Base-by-base conservation (phyloP, 2,797 vertebrate species). In the Cynodonichthys magdalenae region DNA sequence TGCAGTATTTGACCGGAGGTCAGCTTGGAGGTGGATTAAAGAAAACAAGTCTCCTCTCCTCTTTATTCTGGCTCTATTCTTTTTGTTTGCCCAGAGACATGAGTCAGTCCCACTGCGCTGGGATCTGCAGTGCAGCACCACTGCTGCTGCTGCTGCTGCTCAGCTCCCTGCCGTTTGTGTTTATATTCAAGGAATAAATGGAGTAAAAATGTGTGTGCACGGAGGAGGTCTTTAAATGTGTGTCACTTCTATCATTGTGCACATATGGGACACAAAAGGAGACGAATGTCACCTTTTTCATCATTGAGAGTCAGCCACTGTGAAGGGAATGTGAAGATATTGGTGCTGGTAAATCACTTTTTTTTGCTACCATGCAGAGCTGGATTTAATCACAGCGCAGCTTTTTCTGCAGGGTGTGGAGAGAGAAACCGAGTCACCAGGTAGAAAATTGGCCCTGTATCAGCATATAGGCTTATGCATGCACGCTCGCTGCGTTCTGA, bases 41-140 rank as follows among this genome's bases (percentile, higher is more conserved):
- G 45, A 60, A 56, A 66, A 79, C 74, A 41, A 72, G 54, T 62
- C 24, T 63, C 42, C 15, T 64, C 66, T 12, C 28, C 41, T 71
- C 69, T 70, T 48, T 48, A 24, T 66, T 56, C 66, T 50, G 45
- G 19, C 74, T 80, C 59, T 36, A 1, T 69, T 69, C 79, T 74
- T 62, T 82, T 79, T 90, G 85, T 91, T 88, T 90, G 84, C 89
- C 83, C 58, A 55, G 81, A 34, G 76, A 87, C 80, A 77, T 63
- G 79, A 88, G 82, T 81, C 80, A 83, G 90, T 89, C 86, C 81
- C 79, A 75, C 71, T 78, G 79, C 42, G 57, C 82, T 44, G 77
- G 56, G 83, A 87, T 86, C 89, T 90, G 89, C 86, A 89, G 86
- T 90, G 87, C 87, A 88, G 71, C 79, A 90, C 73, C 70, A 87